Percentiles rank a stretch among this genome's conserved stretches.
Evolutionary conservation across 2,113 vertebrate genomes (phyloP).

Genomic region (Heptranchias perlo): DNA sequence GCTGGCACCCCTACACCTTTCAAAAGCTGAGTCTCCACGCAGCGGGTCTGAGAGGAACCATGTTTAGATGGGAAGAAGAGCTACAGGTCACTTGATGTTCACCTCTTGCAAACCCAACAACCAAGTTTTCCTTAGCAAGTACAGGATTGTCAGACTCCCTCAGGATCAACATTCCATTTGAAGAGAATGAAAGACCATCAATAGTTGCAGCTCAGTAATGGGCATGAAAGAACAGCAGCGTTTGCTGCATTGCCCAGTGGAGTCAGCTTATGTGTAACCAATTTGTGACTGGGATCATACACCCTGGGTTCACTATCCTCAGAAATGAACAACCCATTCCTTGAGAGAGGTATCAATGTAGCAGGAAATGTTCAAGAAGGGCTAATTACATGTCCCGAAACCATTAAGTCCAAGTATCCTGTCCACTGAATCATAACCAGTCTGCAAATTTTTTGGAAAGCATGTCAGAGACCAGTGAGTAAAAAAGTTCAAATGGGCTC

Average conservation of each 20-base stretch:
- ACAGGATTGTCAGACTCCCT: background rate
- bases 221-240: background rate
- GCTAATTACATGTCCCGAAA: no score
- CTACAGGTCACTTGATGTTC: background rate
- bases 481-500: background rate
- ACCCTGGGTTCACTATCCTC: background rate
- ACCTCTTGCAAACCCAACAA: background rate
- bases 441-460: background rate
- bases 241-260: no score
- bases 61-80: background rate
- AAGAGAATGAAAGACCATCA: background rate
- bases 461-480: background rate
- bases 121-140: background rate
- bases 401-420: no score
- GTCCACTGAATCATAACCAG: background rate
- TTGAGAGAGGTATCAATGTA: background rate
- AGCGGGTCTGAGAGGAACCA: background rate
- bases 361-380: no score
- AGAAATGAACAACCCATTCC: background rate
- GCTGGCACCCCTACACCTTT: background rate
- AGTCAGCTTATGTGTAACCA: no score
- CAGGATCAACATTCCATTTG: background rate
- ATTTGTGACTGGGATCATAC: background rate
- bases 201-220: background rate
- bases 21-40: background rate